A percentile compares a stretch with the other conserved stretches of the same genome.
These are phyloP conservation scores for Xestia sexstrigata DNA, from an alignment of 2,888 invertebrate species.

Conservation along the genomic window DNA sequence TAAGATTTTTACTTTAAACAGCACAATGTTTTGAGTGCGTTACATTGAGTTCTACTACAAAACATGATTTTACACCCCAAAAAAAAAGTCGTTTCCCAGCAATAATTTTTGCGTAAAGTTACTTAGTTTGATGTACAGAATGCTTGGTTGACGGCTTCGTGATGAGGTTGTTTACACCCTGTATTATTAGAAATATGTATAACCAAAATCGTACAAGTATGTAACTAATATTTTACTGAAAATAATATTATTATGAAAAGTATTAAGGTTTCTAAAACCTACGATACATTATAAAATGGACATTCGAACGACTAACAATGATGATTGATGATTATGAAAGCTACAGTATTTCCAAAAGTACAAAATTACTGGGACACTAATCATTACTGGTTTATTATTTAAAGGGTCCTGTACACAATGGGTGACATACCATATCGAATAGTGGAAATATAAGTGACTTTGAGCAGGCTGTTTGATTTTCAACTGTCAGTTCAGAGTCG, in stretches of 20 bases:
- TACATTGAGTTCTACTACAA: no score
- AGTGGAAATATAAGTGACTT: background rate
- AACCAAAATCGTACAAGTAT: background rate
- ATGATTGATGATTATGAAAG: conserved; percentile 28
- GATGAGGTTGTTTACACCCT: no score
- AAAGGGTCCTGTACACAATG: conserved; percentile 35
- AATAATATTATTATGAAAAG: background rate
- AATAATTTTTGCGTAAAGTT: no score
- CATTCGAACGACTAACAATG: conserved; percentile 20
- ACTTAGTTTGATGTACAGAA: no score
- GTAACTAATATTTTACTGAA: background rate
- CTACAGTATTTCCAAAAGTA: conserved; percentile 50
- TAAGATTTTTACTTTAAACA: no score
- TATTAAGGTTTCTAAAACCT: conserved; percentile 46
- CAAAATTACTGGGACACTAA: conserved; percentile 51
- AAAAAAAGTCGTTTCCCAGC: no score
- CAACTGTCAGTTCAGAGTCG: background rate
- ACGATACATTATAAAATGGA: conserved; percentile 41
- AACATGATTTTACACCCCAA: no score
- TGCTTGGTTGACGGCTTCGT: no score
- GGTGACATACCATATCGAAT: background rate
- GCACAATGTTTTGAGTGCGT: no score
- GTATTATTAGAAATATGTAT: background rate
- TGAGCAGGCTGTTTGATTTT: background rate
- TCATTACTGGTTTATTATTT: conserved; percentile 31